Evolutionary conservation across 1,140 invertebrate species (phyloP), one percentile per base, ranked within the genome.

Genomic region (Drosophila kanapiae): DNA sequence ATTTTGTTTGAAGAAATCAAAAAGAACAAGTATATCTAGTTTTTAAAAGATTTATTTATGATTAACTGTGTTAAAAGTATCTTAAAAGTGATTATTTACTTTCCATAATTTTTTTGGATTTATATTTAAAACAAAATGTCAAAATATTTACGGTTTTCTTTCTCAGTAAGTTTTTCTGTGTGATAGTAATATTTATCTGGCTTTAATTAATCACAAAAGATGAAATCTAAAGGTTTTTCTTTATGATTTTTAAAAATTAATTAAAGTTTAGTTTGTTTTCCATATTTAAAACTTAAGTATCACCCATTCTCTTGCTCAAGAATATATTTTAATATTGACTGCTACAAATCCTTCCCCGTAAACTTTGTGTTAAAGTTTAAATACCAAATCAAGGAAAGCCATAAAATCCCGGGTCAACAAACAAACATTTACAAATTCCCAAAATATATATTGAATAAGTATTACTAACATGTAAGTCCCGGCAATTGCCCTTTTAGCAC

Each of bases 381-480:
- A 38, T 10, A 23, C 18, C 13, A 54, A 54, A 54, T 37, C 33
- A 13, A 54, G 37, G 18, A 9, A 38, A 54, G 33, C 33, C 51
- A 54, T 54, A 38, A 54, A 54, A 54, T 37, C 16, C 33, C 5
- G 31, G 16, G 11, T 37, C 16, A 54, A 14, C 3, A 54, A 54
- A 54, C 33, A 1, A 23, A 37, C 33, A 37, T 54, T 54, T 54
- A 23, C 33, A 54, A 16, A 37, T 45, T 47, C 10, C 23, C 2
- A 6, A 14, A 56, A 47, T 35, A 11, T 47, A 57, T 27, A 48
- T 76, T 53, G 16, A 16, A 45, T 35, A 67, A 76, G 61, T 76
- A 76, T 76, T 76, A 76, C 45, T 76, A 76, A 58, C 33, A 27
- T 58, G 6, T 53, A 76, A 59, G 61, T 65, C 61, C 31, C n/a